These are phyloP conservation scores for Pteronura brasiliensis DNA, from an alignment of 2,113 vertebrate species.

Conservation along the genomic window DNA sequence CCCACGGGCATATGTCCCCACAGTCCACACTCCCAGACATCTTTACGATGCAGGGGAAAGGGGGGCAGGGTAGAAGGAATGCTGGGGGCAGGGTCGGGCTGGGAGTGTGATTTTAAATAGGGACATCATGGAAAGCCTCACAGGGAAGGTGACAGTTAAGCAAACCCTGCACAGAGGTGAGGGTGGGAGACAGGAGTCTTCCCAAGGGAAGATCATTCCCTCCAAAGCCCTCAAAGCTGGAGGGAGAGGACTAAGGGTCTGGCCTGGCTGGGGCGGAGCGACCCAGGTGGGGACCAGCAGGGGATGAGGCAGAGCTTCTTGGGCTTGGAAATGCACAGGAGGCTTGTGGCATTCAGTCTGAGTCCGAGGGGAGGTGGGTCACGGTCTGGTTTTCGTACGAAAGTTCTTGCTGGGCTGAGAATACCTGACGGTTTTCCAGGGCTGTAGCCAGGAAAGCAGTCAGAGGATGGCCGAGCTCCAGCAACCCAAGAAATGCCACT, in stretches of 20 bases:
- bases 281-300: neutral
- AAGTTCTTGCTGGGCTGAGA: neutral
- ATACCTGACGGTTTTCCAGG: neutral
- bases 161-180: neutral
- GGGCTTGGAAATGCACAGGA: neutral
- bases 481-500: neutral
- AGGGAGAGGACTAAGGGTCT: neutral
- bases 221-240: neutral
- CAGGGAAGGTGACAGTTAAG: neutral
- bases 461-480: neutral
- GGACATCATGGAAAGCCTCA: neutral
- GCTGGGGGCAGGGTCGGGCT: no score
- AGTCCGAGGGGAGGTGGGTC: neutral
- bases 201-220: neutral
- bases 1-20: fast-evolving
- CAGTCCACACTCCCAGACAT: neutral
- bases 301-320: neutral
- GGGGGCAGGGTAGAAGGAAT: neutral
- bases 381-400: neutral
- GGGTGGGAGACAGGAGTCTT: neutral
- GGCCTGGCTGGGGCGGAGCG: neutral
- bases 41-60: neutral
- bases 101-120: neutral
- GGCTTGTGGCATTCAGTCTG: neutral
- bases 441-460: neutral